A percentile compares a stretch with the other conserved stretches of the same genome.
Evolutionary conservation across 2,113 vertebrate species (phyloP).

Genomic region (Sterrhoptilus dennistouni): DNA sequence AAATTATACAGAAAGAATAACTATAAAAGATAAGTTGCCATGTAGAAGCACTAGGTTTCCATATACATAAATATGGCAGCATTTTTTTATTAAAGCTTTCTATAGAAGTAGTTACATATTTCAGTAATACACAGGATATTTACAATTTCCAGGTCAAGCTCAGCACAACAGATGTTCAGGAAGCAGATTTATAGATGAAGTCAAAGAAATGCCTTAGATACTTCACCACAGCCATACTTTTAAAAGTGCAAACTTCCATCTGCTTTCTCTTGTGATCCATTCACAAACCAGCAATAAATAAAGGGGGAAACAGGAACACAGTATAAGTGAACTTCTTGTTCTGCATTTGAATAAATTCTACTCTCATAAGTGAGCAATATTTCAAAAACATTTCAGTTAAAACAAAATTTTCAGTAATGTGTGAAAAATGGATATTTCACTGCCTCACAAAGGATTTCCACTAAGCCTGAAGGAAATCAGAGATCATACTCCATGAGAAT

Average conservation of each 20-base stretch:
- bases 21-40: neutral
- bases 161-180: conserved; percentile 61
- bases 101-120: conserved; percentile 46
- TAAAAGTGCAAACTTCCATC: neutral
- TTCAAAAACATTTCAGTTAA: neutral
- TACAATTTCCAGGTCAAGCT: conserved; percentile 62
- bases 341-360: neutral
- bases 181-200: conserved; percentile 52
- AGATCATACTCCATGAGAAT: neutral
- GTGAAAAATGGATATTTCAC: neutral
- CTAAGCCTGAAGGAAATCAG: neutral
- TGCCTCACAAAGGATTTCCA: neutral
- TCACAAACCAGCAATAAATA: neutral
- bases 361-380: neutral
- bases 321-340: neutral
- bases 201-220: conserved; percentile 53
- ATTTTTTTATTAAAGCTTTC: conserved; percentile 11
- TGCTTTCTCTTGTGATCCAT: conserved; percentile 16
- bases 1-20: neutral
- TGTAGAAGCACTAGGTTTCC: neutral
- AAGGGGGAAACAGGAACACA: neutral
- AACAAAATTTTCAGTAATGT: neutral
- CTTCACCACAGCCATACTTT: neutral
- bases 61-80: neutral
- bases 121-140: conserved; percentile 63